phyloP scores from a whole-genome alignment of 1,140 invertebrate genomes.

The Phocides pigmalion region DNA sequence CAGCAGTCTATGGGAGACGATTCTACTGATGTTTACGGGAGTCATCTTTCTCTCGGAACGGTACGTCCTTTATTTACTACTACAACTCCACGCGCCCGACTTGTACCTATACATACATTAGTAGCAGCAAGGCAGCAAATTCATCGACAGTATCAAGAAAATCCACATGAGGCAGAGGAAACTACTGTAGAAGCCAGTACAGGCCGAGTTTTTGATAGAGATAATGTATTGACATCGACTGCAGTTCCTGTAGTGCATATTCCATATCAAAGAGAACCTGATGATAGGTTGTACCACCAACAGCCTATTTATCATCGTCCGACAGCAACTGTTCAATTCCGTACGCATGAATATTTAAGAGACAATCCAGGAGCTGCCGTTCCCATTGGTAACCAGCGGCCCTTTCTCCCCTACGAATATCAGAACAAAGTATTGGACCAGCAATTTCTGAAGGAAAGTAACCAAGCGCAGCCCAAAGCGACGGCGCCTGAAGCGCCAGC shows the following conservation, averaged over 20 bases:
- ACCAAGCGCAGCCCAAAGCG: constrained; percentile 46
- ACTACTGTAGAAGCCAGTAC: constrained; percentile 79
- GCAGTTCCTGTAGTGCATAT: constrained; percentile 76
- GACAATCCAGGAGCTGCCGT: constrained; percentile 79
- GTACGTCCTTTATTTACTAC: constrained; percentile 88
- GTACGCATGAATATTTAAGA: constrained; percentile 77
- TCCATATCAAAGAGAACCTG: constrained; percentile 62
- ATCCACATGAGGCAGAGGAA: constrained; percentile 71
- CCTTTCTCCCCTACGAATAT: constrained; percentile 78
- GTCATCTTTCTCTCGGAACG: constrained; percentile 85
- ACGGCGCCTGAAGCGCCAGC: constrained; percentile 47
- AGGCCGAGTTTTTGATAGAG: constrained; percentile 71
- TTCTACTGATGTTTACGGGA: constrained; percentile 87
- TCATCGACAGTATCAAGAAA: constrained; percentile 77
- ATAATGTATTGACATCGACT: constrained; percentile 74
- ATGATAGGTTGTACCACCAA: constrained; percentile 74
- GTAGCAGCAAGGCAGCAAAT: constrained; percentile 71
- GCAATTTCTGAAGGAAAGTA: constrained; percentile 69
- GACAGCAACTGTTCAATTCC: constrained; percentile 77
- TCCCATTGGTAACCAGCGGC: constrained; percentile 81
- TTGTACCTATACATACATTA: constrained; percentile 74
- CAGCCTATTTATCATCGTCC: constrained; percentile 79
- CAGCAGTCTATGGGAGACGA: constrained; percentile 85
- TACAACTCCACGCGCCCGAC: constrained; percentile 77
- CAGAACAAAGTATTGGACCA: constrained; percentile 74